phyloP scores from a whole-genome alignment of 2,888 invertebrate species.

The Drosophila macrospina region DNA sequence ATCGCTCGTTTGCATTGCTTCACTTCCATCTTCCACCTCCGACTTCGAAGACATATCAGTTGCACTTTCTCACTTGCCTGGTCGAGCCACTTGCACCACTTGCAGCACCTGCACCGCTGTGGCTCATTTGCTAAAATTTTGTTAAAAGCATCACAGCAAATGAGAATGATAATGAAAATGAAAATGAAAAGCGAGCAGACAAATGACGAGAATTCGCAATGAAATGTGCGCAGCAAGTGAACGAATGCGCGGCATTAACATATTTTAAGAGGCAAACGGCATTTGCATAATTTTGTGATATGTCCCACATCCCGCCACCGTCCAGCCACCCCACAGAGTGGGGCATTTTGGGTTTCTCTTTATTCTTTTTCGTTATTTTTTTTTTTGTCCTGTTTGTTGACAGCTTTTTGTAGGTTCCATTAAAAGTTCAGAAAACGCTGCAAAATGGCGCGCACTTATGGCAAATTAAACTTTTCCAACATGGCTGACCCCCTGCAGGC shows the following conservation, averaged over 20 bases:
- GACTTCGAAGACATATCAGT: neutral
- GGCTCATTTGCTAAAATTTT: slow-evolving; percentile 39
- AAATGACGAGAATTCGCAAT: slow-evolving; percentile 33
- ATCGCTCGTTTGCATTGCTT: neutral
- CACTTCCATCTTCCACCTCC: too few relatives aligned
- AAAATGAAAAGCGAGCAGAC: slow-evolving; percentile 7
- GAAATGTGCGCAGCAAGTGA: slow-evolving; percentile 23
- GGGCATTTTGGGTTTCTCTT: slow-evolving; percentile 39
- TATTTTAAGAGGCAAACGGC: slow-evolving; percentile 75
- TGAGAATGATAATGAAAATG: neutral
- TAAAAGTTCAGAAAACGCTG: slow-evolving; percentile 77
- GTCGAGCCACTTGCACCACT: neutral
- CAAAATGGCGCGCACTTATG: slow-evolving; percentile 83
- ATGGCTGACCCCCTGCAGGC: slow-evolving; percentile 61
- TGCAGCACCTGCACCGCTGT: slow-evolving; percentile 2
- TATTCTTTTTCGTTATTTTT: neutral
- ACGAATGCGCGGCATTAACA: slow-evolving; percentile 63
- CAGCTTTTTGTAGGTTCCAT: slow-evolving; percentile 65
- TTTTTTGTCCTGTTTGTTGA: slow-evolving; percentile 32
- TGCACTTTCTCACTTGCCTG: neutral
- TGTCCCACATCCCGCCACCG: slow-evolving; percentile 1
- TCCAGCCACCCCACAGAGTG: slow-evolving; percentile 4
- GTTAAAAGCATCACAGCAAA: slow-evolving; percentile 43
- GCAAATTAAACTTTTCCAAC: slow-evolving; percentile 82
- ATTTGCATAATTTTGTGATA: slow-evolving; percentile 78